These are phyloP conservation scores for Salpingus planirostris DNA, from an alignment of 2,888 invertebrate genomes.

Conservation along the genomic window DNA sequence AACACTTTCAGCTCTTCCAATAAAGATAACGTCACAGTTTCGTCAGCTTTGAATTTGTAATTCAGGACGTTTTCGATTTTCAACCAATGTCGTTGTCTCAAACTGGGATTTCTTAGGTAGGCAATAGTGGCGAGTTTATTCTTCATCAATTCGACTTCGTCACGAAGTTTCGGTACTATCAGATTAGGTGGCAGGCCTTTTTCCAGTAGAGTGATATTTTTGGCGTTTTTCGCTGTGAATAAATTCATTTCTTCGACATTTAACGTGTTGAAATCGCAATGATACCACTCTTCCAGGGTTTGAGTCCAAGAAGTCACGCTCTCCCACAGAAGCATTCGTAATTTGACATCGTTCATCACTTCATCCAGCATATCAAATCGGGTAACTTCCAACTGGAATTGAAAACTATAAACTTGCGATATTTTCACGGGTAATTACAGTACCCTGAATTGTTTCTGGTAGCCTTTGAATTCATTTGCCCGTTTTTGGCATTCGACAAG, in stretches of 20 bases:
- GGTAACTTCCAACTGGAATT: slow-evolving; percentile 65
- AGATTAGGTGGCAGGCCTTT: slow-evolving; percentile 76
- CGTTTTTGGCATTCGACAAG: slow-evolving; percentile 55
- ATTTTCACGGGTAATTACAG: slow-evolving; percentile 4
- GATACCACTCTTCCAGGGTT: slow-evolving; percentile 57
- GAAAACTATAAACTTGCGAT: not conserved
- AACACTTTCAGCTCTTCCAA: slow-evolving; percentile 70
- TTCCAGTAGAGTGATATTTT: slow-evolving; percentile 67
- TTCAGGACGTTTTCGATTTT: slow-evolving; percentile 64
- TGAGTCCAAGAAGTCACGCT: slow-evolving; percentile 67
- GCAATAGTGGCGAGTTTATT: slow-evolving; percentile 74
- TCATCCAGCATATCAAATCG: slow-evolving; percentile 74
- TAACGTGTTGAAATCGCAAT: slow-evolving; percentile 52
- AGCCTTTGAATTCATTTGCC: slow-evolving; percentile 66
- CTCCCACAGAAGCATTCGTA: slow-evolving; percentile 74
- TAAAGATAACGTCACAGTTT: slow-evolving; percentile 54
- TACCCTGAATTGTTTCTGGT: slow-evolving; percentile 81
- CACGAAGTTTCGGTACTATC: slow-evolving; percentile 67
- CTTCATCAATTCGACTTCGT: slow-evolving; percentile 68
- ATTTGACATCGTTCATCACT: slow-evolving; percentile 67
- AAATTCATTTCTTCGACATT: slow-evolving; percentile 65
- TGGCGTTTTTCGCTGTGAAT: slow-evolving; percentile 57
- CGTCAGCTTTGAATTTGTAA: slow-evolving; percentile 65
- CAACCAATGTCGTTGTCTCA: slow-evolving; percentile 77
- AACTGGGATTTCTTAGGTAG: slow-evolving; percentile 69